phyloP scores from a whole-genome alignment of 2,888 invertebrate genomes.

The Malthinus seriepunctatus region DNA sequence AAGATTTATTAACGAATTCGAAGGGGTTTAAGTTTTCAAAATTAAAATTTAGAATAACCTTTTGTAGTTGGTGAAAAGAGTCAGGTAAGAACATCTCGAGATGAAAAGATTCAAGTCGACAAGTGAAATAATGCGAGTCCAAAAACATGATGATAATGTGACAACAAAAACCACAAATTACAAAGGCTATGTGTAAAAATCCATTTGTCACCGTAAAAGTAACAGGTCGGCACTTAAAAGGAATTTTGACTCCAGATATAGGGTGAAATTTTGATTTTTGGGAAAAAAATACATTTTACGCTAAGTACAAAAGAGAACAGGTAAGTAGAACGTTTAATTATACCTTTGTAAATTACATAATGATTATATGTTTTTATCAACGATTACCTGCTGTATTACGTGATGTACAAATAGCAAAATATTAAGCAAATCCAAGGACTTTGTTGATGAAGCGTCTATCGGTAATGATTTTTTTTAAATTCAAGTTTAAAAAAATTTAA shows the following conservation, averaged over 20 bases:
- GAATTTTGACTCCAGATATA: not conserved
- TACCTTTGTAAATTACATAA: slow-evolving; percentile 26
- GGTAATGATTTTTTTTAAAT: slow-evolving; percentile 21
- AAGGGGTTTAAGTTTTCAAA: too few relatives aligned
- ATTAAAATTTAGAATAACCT: too few relatives aligned
- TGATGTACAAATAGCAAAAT: slow-evolving; percentile 28
- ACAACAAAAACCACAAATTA: slow-evolving; percentile 37
- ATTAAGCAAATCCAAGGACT: slow-evolving; percentile 27
- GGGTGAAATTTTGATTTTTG: not conserved
- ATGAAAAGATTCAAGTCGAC: slow-evolving; percentile 11
- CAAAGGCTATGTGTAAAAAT: slow-evolving; percentile 29
- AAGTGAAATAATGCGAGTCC: slow-evolving; percentile 30
- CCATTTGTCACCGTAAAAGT: slow-evolving; percentile 38
- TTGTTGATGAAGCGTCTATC: slow-evolving; percentile 20
- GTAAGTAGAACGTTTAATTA: slow-evolving; percentile 23
- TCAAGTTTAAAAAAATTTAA: slow-evolving; percentile 18
- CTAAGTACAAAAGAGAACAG: not conserved
- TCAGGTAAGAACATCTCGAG: slow-evolving; percentile 7
- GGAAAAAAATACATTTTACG: slow-evolving; percentile 8
- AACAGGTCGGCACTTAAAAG: slow-evolving; percentile 6
- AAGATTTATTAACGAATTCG: not conserved
- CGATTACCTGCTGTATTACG: slow-evolving; percentile 29
- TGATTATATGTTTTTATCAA: slow-evolving; percentile 26
- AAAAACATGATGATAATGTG: slow-evolving; percentile 36
- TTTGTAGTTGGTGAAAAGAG: too few relatives aligned